Percentiles rank a stretch among this genome's conserved stretches.
Conservation (phyloP, 2,888 invertebrate genomes). For the Erpobdella octoculata region DNA sequence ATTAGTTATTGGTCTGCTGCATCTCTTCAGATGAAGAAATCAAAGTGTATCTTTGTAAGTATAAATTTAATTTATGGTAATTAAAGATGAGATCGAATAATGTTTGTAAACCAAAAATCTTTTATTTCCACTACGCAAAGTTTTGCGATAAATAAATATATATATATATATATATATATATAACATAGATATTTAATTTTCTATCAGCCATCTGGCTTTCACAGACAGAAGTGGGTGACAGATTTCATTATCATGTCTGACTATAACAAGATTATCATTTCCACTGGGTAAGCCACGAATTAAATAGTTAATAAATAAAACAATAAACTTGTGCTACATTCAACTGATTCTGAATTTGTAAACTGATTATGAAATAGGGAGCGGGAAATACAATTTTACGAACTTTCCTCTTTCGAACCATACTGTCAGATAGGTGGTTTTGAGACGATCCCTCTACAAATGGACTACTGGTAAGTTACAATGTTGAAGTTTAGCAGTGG, state of each 20-base stretch:
- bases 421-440: conserved; percentile 52
- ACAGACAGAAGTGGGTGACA: conserved; percentile 51
- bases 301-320: background rate
- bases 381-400: conserved; percentile 53
- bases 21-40: conserved; percentile 45
- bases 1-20: conserved; percentile 50
- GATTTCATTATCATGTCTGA: conserved; percentile 51
- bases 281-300: conserved; percentile 36
- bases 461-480: conserved; percentile 49
- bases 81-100: background rate
- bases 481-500: background rate
- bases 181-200: too few species aligned
- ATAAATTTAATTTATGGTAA: background rate
- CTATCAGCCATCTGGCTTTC: background rate
- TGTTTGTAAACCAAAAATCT: too few species aligned
- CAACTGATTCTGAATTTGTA: too few species aligned
- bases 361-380: conserved; percentile 43
- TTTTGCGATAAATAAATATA: too few species aligned
- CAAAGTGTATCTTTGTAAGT: conserved; percentile 47
- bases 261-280: conserved; percentile 45
- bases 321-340: background rate
- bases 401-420: conserved; percentile 52
- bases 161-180: too few species aligned
- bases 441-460: conserved; percentile 50
- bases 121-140: too few species aligned